phyloP scores from a whole-genome alignment of 2,797 vertebrate genomes.

The Melopsittacus undulatus region DNA sequence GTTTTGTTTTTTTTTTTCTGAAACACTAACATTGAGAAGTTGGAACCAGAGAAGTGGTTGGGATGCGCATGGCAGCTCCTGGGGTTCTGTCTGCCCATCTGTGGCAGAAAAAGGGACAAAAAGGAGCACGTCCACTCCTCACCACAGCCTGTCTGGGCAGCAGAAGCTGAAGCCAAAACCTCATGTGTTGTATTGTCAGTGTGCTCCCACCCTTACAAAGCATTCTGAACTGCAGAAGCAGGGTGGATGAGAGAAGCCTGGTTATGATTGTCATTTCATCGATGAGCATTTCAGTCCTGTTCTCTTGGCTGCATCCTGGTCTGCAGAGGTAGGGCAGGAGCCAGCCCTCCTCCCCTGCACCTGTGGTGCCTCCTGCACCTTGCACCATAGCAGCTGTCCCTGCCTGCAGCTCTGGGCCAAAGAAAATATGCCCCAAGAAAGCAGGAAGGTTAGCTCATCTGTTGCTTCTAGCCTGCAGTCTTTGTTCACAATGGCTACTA shows the following conservation, averaged over 20 bases:
- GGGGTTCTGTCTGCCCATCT: neutral
- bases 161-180: neutral
- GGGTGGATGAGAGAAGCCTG: neutral
- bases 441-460: conserved; percentile 1
- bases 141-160: neutral
- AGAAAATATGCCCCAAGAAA: neutral
- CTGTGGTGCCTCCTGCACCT: rapidly evolving
- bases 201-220: neutral
- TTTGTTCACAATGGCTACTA: neutral
- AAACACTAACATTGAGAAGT: neutral
- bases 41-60: neutral
- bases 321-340: neutral
- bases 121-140: rapidly evolving
- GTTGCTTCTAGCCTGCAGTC: neutral
- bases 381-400: neutral
- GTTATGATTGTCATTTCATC: rapidly evolving
- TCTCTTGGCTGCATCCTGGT: rapidly evolving
- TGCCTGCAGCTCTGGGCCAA: neutral
- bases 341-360: neutral
- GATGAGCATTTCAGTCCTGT: neutral
- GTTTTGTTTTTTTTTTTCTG: neutral
- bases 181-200: rapidly evolving
- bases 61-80: rapidly evolving
- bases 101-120: neutral
- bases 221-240: rapidly evolving